Conservation (phyloP, 1,140 invertebrate species). For the Oncopodura yosiiana region DNA sequence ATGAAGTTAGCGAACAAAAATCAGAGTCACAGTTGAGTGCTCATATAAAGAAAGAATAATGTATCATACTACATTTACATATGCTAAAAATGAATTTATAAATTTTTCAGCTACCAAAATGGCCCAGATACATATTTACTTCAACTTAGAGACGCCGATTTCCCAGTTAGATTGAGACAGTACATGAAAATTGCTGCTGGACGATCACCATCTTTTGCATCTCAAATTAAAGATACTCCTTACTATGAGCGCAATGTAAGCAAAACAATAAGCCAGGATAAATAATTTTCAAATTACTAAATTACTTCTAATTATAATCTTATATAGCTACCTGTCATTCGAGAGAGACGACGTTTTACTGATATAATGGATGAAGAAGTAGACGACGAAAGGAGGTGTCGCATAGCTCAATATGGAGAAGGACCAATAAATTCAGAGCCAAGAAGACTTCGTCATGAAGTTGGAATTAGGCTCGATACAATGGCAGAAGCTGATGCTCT, state of each 20-base stretch:
- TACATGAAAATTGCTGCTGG: conserved; percentile 83
- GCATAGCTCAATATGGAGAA: conserved; percentile 21
- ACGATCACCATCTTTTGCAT: conserved; percentile 50
- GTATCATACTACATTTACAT: not conserved
- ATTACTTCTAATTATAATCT: conserved; percentile 16
- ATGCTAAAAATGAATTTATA: not conserved
- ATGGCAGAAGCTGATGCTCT: conserved; percentile 62
- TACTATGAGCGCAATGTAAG: conserved; percentile 68
- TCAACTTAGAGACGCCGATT: conserved; percentile 81
- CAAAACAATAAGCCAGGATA: no score
- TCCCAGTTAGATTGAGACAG: conserved; percentile 77
- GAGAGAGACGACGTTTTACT: conserved; percentile 79
- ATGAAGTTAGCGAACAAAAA: conserved; percentile 66
- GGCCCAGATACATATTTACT: conserved; percentile 91
- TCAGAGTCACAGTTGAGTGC: conserved; percentile 66
- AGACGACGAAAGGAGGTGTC: conserved; percentile 60
- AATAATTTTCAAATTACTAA: not conserved
- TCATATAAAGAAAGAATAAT: not conserved
- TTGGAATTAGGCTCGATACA: conserved; percentile 63
- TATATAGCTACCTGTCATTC: conserved; percentile 66
- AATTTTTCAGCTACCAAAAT: conserved; percentile 68
- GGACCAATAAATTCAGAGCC: conserved; percentile 24
- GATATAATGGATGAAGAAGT: conserved; percentile 95
- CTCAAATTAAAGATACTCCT: conserved; percentile 41
- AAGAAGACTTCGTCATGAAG: conserved; percentile 64